Evolutionary conservation across 2,888 invertebrate species (phyloP).

Genomic region (Drosophila cognata): DNA sequence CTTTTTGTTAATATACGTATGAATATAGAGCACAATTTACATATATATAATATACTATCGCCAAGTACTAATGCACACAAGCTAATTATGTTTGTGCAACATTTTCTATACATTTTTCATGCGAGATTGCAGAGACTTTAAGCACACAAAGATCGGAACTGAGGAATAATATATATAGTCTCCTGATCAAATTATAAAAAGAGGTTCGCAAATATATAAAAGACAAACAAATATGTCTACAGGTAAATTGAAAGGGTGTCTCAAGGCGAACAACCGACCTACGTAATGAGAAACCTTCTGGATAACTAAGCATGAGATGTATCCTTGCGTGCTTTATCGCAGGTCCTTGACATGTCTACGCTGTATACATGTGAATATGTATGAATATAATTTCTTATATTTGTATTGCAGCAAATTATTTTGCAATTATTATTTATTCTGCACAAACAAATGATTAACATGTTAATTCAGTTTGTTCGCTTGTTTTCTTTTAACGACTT

Average conservation of each 20-base stretch:
- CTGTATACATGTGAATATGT: background rate
- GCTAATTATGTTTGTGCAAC: background rate
- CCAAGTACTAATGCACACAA: background rate
- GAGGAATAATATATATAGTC: background rate
- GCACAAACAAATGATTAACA: constrained; percentile 9
- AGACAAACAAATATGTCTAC: rapidly evolving
- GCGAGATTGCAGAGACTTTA: background rate
- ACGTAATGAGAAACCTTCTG: background rate
- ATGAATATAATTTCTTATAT: background rate
- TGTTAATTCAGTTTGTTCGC: constrained; percentile 11
- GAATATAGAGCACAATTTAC: background rate
- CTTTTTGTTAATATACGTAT: background rate
- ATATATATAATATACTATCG: too few species aligned
- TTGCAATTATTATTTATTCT: constrained; percentile 17
- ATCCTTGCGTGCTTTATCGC: background rate
- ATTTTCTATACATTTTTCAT: background rate
- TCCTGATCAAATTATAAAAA: background rate
- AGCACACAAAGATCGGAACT: background rate
- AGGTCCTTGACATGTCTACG: background rate
- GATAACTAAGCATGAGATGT: background rate
- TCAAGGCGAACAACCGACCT: background rate
- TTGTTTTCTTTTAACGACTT: background rate
- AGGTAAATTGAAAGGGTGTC: background rate
- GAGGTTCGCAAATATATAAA: rapidly evolving
- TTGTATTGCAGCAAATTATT: constrained; percentile 15